Evolutionary conservation across 2,888 invertebrate genomes (phyloP), one percentile per base, ranked within the genome.

Genomic region (Dilophus febrilis): DNA sequence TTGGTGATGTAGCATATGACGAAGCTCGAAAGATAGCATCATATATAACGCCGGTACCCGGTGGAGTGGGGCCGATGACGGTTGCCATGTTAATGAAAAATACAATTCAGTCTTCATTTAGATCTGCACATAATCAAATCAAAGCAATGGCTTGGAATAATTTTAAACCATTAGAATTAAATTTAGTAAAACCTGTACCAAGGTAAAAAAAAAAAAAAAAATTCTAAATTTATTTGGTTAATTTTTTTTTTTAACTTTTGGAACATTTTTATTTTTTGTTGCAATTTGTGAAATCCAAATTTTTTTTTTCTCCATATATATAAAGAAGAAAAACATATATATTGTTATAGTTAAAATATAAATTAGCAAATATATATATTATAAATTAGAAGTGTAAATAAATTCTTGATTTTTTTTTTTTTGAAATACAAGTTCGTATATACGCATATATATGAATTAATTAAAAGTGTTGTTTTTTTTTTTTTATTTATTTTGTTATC

Each of bases 51-150:
- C 94, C 95, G 4, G 95, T 95, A 37, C 90, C 91, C 11, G 86
- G 87, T 41, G 98, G 98, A 45, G 97, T 98, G 44, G 98, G 98
- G 1, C 98, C 97, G 13, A 95, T 99, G 94, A 99, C 98, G 1
- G 98, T 94, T 46, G 92, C 94, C 16, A 95, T 95, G 92, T 65
- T 91, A 27, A 88, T 94, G 87, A 75, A 77, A 51, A 98, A 98
- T 65, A 95, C 94, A 0, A 83, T 92, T 28, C 69, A 79, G 47
- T 80, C 90, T 38, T 91, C 92, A 8, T 65, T 74, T 49, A 67
- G 71, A 37, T 67, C 73, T 39, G 71, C 72, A 12, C 64, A 70
- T 19, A 68, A 66, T 19, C 51, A 76, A 17, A 16, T 45, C 1
- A 53, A 72, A n/a, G 65, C 64, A 38, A 64, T 64, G n/a, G 54